phyloP scores from a whole-genome alignment of 1,140 invertebrate species.

The Homalodisca vitripennis region DNA sequence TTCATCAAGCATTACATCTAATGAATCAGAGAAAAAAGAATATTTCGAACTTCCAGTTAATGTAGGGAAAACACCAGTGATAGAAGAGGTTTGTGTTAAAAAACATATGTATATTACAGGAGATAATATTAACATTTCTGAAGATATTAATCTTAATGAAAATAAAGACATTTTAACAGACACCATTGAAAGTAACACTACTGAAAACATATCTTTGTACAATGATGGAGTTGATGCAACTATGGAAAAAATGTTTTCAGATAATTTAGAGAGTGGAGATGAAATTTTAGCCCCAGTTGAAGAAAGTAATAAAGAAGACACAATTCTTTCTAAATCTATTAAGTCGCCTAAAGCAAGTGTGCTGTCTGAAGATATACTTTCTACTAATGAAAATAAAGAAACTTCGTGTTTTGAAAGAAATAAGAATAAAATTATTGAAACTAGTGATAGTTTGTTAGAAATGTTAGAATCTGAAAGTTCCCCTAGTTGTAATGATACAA shows the following conservation, averaged over 20 bases:
- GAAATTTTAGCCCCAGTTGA: not conserved
- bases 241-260: slow-evolving; percentile 16
- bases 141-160: too few relatives aligned
- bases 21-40: too few relatives aligned
- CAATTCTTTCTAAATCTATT: not conserved
- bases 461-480: slow-evolving; percentile 1
- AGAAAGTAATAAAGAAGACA: not conserved
- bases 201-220: too few relatives aligned
- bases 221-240: slow-evolving; percentile 11
- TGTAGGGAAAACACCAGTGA: not conserved
- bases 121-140: too few relatives aligned
- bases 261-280: not conserved
- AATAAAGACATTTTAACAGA: too few relatives aligned
- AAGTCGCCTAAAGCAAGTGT: not conserved
- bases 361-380: not conserved
- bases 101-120: not conserved
- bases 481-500: too few relatives aligned
- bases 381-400: not conserved
- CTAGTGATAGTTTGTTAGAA: not conserved
- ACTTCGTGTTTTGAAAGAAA: too few relatives aligned
- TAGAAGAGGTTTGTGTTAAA: not conserved
- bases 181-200: too few relatives aligned
- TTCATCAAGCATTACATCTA: too few relatives aligned
- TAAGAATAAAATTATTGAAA: not conserved
- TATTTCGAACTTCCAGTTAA: too few relatives aligned